Evolutionary conservation across 2,888 invertebrate genomes (phyloP).

Genomic region (Thysanoteuthis rhombus): DNA sequence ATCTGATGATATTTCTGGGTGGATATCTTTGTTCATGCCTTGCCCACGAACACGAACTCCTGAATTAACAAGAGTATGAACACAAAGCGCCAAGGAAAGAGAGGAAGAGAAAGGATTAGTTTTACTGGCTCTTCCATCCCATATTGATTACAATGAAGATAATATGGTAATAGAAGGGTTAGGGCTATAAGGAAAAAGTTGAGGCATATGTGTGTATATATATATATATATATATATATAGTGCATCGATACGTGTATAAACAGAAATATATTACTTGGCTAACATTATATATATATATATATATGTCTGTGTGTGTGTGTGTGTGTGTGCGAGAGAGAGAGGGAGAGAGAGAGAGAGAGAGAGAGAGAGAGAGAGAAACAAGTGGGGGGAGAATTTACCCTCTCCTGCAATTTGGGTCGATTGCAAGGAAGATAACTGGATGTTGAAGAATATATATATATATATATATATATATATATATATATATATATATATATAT

Average conservation of each 20-base stretch:
- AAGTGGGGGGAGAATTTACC: no score
- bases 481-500: neutral
- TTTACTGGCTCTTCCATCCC: neutral
- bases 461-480: neutral
- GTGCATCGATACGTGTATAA: neutral
- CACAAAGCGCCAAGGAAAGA: neutral
- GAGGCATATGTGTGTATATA: neutral
- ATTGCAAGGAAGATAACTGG: no score
- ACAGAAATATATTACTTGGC: no score
- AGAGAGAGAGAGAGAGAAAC: no score
- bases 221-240: no score
- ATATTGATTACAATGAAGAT: neutral
- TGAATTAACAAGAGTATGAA: neutral
- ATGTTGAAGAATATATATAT: no score
- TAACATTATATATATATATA: no score
- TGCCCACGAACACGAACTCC: neutral
- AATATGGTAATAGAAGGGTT: neutral
- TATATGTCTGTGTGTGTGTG: no score
- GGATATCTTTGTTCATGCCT: conserved; percentile 12
- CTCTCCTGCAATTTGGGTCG: no score
- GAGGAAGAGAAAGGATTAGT: neutral
- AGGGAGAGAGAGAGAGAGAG: no score
- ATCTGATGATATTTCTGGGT: neutral
- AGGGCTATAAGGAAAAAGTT: neutral
- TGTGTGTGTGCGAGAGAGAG: no score